Conservation (phyloP, 2,797 vertebrate species). For the Remorina albescens region DNA sequence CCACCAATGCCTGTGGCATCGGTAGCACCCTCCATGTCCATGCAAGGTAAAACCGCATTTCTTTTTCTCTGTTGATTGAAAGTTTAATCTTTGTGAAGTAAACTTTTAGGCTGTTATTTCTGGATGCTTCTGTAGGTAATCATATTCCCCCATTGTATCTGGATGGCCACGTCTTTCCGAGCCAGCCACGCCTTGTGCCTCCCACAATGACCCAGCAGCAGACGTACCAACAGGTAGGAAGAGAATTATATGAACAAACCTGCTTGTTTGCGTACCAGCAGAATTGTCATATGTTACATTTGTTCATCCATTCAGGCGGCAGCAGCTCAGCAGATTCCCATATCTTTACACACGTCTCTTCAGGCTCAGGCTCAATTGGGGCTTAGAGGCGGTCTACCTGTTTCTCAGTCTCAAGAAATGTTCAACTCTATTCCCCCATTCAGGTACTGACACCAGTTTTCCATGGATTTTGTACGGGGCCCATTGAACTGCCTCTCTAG, state of each 20-base stretch:
- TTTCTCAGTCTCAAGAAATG: constrained; percentile 99
- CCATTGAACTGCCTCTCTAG: neutral
- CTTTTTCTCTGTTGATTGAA: neutral
- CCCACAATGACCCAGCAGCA: constrained; percentile 97
- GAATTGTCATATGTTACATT: constrained; percentile 11
- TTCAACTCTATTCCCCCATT: constrained; percentile 97
- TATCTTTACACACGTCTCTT: constrained; percentile 96
- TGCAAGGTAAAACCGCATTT: constrained; percentile 88
- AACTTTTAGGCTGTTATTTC: constrained; percentile 4
- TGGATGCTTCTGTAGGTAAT: constrained; percentile 84
- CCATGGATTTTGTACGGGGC: neutral
- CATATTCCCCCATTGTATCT: constrained; percentile 96
- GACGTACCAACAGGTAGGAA: constrained; percentile 93
- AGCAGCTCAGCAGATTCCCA: constrained; percentile 97
- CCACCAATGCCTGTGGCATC: constrained; percentile 98
- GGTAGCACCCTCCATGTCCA: constrained; percentile 96
- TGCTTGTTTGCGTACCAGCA: constrained; percentile 3
- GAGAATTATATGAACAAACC: neutral
- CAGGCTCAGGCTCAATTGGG: constrained; percentile 98
- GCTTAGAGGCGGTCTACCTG: constrained; percentile 93
- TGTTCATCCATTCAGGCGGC: constrained; percentile 85
- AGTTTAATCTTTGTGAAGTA: neutral
- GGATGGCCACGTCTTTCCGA: constrained; percentile 96
- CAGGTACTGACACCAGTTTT: constrained; percentile 82
- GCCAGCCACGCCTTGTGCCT: constrained; percentile 95